Evolutionary conservation across 2,888 invertebrate genomes (phyloP), one percentile per base, ranked within the genome.

Genomic region (Halictus quadricinctus): DNA sequence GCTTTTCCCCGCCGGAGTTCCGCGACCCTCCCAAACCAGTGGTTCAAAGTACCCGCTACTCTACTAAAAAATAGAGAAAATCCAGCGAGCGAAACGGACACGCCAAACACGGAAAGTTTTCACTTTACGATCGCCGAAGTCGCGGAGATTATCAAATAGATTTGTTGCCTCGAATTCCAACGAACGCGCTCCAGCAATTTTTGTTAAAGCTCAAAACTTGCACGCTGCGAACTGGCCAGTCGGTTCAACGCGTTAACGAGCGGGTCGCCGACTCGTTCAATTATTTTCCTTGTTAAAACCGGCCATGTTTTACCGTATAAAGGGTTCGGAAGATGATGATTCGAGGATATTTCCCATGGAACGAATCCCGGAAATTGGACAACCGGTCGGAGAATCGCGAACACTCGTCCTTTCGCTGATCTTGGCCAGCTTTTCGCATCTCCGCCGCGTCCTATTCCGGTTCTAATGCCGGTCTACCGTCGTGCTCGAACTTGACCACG

Each of bases 401-500:
- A n/a, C 72, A 48, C 82, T 76, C 73, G 77, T 64, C 66, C 76
- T 80, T 83, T 74, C 86, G 81, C 81, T 86, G 88, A 88, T 86
- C 88, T 88, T 88, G 88, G 80, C 86, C 86, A 77, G 72, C 73
- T 86, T 85, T 66, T 29, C 72, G 1, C 78, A 13, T 58, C 25
- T 13, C 18, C 43, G 29, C 0, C 29, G 13, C 48, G 60, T 77
- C 84, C 88, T 86, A 82, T 88, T 88, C 80, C 73, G 73, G 83
- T 86, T 88, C 88, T 88, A 88, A 88, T 69, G 46, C 76, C 15
- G 64, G 70, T 72, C 36, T 7, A 41, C 18, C 58, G 7, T 21
- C 3, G 0, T 1, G 21, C 21, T 48, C 84, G 88, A 89, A 88
- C 89, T 90, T 89, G 91, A 90, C 87, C 89, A 88, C 86, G 84